These are phyloP conservation scores for Thecocarcelia acutangulata DNA, from an alignment of 2,888 invertebrate genomes.

Conservation along the genomic window DNA sequence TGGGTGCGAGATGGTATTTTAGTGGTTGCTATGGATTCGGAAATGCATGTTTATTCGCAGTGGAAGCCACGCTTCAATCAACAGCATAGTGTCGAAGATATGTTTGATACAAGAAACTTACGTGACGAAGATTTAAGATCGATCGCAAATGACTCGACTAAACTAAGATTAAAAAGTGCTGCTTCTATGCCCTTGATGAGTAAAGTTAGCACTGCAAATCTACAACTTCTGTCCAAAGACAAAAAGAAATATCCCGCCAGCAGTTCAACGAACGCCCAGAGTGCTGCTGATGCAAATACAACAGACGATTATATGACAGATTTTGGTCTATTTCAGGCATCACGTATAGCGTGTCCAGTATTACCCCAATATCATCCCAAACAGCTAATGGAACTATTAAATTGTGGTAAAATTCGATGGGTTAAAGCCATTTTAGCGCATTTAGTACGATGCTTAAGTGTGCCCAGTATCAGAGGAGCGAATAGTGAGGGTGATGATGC, in stretches of 20 bases:
- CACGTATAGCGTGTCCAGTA: conserved; percentile 97
- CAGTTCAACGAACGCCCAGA: conserved; percentile 75
- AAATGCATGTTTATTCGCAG: conserved; percentile 99
- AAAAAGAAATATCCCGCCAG: conserved; percentile 83
- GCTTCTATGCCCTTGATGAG: conserved; percentile 91
- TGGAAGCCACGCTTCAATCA: conserved; percentile 88
- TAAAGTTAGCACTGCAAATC: conserved; percentile 91
- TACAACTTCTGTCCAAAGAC: conserved; percentile 89
- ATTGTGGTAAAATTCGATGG: conserved; percentile 98
- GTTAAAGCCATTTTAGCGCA: conserved; percentile 99
- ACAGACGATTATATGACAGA: conserved; percentile 92
- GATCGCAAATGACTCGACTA: conserved; percentile 86
- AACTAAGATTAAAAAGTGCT: conserved; percentile 86
- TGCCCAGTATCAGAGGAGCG: conserved; percentile 83
- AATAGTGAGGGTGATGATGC: conserved; percentile 84
- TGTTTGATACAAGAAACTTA: conserved; percentile 87
- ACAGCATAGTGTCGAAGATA: conserved; percentile 85
- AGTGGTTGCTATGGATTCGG: conserved; percentile 99
- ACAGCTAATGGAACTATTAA: conserved; percentile 98
- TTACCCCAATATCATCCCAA: conserved; percentile 99
- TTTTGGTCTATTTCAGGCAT: conserved; percentile 97
- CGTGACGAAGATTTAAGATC: conserved; percentile 86
- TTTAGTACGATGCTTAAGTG: conserved; percentile 91
- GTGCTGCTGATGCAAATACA: conserved; percentile 77
- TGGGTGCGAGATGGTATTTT: conserved; percentile 99